These are phyloP conservation scores for Osmerus eperlanus DNA, from an alignment of 2,113 vertebrate species.

Conservation along the genomic window DNA sequence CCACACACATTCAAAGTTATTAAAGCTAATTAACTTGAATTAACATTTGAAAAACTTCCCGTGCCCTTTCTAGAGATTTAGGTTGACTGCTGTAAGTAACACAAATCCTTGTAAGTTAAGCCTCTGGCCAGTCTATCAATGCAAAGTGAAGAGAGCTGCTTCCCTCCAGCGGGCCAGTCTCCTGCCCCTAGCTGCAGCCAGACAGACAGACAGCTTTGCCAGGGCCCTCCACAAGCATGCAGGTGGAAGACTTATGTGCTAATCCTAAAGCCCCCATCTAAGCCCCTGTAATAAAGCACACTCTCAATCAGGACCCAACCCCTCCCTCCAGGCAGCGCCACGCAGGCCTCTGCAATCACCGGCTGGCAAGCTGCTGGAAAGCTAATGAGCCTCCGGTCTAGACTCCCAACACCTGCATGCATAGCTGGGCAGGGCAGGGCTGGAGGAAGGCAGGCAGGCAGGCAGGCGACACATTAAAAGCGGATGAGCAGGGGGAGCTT, in stretches of 20 bases:
- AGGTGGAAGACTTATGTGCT: constrained; percentile 73
- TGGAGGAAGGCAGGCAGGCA: background rate
- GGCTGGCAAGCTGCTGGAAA: constrained; percentile 70
- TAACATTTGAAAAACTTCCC: constrained; percentile 60
- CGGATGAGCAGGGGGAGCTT: constrained; percentile 19
- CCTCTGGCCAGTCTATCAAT: constrained; percentile 69
- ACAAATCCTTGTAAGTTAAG: constrained; percentile 66
- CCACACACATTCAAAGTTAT: constrained; percentile 51
- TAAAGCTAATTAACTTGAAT: constrained; percentile 66
- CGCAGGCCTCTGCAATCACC: constrained; percentile 71
- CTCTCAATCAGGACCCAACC: constrained; percentile 75
- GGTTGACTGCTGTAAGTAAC: constrained; percentile 62
- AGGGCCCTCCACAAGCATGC: constrained; percentile 61
- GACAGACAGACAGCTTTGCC: constrained; percentile 30
- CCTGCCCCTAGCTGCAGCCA: constrained; percentile 51
- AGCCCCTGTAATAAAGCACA: constrained; percentile 74
- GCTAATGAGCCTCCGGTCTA: constrained; percentile 75
- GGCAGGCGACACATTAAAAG: background rate
- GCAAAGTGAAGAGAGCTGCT: constrained; percentile 67
- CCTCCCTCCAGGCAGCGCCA: constrained; percentile 58
- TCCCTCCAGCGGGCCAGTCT: constrained; percentile 51
- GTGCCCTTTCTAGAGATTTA: constrained; percentile 59
- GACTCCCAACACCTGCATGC: constrained; percentile 69
- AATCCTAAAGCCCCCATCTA: constrained; percentile 66
- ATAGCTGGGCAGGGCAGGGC: constrained; percentile 28